Evolutionary conservation across 2,888 invertebrate genomes (phyloP).

Genomic region (Lithodes maja): DNA sequence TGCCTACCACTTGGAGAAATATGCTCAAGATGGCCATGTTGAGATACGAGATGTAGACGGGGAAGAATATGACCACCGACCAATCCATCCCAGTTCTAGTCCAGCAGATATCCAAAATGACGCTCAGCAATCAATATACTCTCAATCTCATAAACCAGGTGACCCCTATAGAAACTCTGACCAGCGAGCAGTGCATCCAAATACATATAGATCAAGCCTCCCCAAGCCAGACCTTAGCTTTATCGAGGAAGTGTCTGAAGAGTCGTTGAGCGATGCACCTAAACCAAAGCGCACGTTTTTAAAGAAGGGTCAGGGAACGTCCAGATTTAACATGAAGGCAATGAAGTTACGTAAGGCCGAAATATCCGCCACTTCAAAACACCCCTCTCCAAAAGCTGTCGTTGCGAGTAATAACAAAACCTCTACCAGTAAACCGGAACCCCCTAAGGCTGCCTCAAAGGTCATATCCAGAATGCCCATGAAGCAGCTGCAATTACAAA

Average conservation of each 20-base stretch:
- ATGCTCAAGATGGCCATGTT: neutral
- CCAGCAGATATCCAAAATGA: too few species aligned
- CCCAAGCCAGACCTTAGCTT: neutral
- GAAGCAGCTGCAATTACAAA: neutral
- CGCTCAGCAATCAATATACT: too few species aligned
- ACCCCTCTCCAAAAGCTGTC: neutral
- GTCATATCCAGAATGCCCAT: neutral
- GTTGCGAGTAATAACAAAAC: neutral
- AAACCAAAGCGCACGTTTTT: constrained; percentile 41
- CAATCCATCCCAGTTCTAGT: neutral
- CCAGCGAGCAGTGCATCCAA: neutral
- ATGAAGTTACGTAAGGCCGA: neutral
- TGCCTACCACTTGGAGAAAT: constrained; percentile 11
- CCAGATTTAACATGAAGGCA: constrained; percentile 46
- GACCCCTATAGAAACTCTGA: too few species aligned
- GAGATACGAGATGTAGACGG: neutral
- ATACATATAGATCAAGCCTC: neutral
- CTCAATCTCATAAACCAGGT: too few species aligned
- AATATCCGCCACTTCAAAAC: neutral
- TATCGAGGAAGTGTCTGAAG: neutral
- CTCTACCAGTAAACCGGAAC: neutral
- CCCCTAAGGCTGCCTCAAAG: neutral
- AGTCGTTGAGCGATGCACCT: neutral
- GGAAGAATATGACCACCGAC: neutral
- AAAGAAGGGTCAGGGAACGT: constrained; percentile 55